Conservation (phyloP, 1,140 invertebrate genomes). For the Zophobas morio region DNA sequence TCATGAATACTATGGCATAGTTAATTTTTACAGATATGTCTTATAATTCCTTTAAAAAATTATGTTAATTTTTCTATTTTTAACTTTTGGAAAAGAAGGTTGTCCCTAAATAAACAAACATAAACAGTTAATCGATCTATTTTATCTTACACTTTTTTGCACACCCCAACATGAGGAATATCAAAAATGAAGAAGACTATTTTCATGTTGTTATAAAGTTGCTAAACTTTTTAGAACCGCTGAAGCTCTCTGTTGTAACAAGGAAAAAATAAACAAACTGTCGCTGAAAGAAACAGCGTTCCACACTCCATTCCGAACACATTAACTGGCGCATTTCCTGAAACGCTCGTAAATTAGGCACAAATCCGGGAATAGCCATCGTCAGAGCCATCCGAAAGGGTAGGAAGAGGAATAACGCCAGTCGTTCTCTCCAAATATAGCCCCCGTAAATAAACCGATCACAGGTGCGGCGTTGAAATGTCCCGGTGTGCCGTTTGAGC, state of each 20-base stretch:
- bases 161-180: no score
- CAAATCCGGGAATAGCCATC: slow-evolving; percentile 45
- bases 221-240: background rate
- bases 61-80: no score
- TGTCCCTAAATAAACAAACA: no score
- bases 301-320: slow-evolving; percentile 44
- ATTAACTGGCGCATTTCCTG: slow-evolving; percentile 50
- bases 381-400: slow-evolving; percentile 31
- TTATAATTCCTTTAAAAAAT: no score
- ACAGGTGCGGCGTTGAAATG: slow-evolving; percentile 50
- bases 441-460: slow-evolving; percentile 50
- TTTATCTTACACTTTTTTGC: no score
- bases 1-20: no score
- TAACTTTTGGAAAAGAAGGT: no score
- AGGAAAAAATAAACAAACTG: slow-evolving; percentile 37
- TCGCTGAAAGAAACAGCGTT: slow-evolving; percentile 22
- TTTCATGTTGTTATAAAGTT: background rate
- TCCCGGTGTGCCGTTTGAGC: slow-evolving; percentile 27
- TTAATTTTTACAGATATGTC: no score
- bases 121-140: no score
- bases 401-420: slow-evolving; percentile 9
- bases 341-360: slow-evolving; percentile 51
- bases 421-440: slow-evolving; percentile 46
- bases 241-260: background rate
- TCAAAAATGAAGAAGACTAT: no score